These are phyloP conservation scores for Plebejus melissa DNA, from an alignment of 2,888 invertebrate genomes.

Conservation along the genomic window DNA sequence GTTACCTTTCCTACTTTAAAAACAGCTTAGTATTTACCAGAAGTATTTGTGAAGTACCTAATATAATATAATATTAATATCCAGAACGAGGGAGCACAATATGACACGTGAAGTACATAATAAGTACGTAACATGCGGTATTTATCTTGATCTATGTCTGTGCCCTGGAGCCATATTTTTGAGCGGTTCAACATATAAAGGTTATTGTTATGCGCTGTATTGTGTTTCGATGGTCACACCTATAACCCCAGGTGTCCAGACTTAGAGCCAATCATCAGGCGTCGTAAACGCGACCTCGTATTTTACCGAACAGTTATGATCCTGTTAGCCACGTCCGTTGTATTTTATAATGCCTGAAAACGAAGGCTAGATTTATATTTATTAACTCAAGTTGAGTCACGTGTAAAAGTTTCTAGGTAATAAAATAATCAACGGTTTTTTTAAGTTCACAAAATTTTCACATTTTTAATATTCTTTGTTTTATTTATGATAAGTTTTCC, in stretches of 20 bases:
- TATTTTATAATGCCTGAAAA: neutral
- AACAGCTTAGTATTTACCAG: too few relatives aligned
- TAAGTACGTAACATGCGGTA: too few relatives aligned
- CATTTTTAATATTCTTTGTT: too few relatives aligned
- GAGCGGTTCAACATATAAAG: neutral
- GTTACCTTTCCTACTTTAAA: too few relatives aligned
- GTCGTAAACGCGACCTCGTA: neutral
- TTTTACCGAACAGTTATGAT: slow-evolving; percentile 1
- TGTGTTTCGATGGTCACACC: neutral
- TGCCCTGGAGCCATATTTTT: neutral
- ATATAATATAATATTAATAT: neutral
- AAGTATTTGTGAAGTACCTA: too few relatives aligned
- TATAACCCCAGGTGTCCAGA: neutral
- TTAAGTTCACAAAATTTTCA: too few relatives aligned
- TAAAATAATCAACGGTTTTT: too few relatives aligned
- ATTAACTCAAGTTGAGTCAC: neutral
- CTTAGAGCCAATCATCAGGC: slow-evolving; percentile 1
- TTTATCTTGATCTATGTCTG: too few relatives aligned
- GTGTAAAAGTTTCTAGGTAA: too few relatives aligned
- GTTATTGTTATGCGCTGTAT: neutral
- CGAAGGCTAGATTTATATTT: neutral
- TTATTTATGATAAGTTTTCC: too few relatives aligned
- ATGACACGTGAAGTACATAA: too few relatives aligned
- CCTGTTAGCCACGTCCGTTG: neutral
- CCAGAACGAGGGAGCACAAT: neutral